Evolutionary conservation across 1,140 invertebrate species (phyloP).

Genomic region (Agrypnia vestita): DNA sequence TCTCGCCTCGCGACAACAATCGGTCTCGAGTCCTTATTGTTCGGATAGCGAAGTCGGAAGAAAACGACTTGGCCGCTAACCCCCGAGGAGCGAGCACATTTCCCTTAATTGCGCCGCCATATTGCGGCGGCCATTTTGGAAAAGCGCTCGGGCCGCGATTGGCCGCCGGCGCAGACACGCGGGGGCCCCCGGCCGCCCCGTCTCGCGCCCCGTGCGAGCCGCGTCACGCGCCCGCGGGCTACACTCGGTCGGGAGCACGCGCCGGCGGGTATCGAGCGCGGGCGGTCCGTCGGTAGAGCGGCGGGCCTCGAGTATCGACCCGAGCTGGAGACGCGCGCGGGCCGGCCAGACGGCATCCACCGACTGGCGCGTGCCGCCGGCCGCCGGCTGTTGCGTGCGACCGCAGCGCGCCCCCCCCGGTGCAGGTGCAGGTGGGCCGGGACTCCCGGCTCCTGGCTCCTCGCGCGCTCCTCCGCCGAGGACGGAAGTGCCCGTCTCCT

Average conservation of each 20-base stretch:
- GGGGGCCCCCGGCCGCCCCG: slow-evolving; percentile 42
- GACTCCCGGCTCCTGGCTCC: no score
- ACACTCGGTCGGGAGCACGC: no score
- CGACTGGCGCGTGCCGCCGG: slow-evolving; percentile 26
- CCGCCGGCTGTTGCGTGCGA: slow-evolving; percentile 55
- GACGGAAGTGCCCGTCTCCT: no score
- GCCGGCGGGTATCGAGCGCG: slow-evolving; percentile 7
- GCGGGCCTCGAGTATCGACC: slow-evolving; percentile 14
- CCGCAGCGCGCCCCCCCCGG: slow-evolving; percentile 19
- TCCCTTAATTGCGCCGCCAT: slow-evolving; percentile 51
- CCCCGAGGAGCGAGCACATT: slow-evolving; percentile 22
- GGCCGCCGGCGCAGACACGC: slow-evolving; percentile 45
- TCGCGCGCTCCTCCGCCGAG: no score
- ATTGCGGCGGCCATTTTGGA: slow-evolving; percentile 58
- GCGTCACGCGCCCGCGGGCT: slow-evolving; percentile 34
- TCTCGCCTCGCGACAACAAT: no score
- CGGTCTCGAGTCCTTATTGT: no score
- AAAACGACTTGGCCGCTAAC: slow-evolving; percentile 12
- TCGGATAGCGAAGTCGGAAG: background rate
- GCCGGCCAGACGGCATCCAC: slow-evolving; percentile 31
- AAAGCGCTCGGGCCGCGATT: slow-evolving; percentile 38
- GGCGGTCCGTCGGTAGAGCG: background rate
- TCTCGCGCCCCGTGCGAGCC: slow-evolving; percentile 46
- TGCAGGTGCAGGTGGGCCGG: background rate
- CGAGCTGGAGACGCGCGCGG: slow-evolving; percentile 6